Conservation (phyloP, 2,113 vertebrate species). For the Colaptes auratus region DNA sequence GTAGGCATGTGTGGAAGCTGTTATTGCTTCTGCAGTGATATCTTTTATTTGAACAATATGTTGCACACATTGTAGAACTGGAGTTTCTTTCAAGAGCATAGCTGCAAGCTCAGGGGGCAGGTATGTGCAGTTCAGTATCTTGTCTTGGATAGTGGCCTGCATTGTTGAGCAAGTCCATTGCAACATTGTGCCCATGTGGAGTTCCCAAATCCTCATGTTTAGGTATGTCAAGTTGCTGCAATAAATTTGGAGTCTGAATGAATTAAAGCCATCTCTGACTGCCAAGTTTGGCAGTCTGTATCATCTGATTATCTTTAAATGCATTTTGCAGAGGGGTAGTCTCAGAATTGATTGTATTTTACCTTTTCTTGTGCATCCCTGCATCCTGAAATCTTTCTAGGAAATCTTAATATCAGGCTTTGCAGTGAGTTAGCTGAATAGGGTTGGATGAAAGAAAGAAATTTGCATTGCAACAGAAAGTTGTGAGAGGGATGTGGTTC, state of each 20-base stretch:
- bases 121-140: background rate
- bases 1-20: background rate
- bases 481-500: background rate
- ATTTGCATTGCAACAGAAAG: background rate
- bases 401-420: background rate
- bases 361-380: background rate
- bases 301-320: background rate
- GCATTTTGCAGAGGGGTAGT: background rate
- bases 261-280: background rate
- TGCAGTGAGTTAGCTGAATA: background rate
- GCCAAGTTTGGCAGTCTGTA: background rate
- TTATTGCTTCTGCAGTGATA: background rate
- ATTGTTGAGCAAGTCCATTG: fast-evolving
- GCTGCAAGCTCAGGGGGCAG: background rate
- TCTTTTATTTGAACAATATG: background rate
- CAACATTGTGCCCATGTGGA: fast-evolving
- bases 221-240: background rate
- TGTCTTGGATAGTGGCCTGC: background rate
- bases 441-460: background rate
- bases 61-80: background rate
- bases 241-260: background rate
- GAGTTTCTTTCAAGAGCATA: background rate
- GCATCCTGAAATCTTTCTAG: background rate
- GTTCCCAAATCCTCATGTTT: background rate
- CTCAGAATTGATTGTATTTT: background rate